Evolutionary conservation across 2,113 vertebrate genomes (phyloP), one percentile per base, ranked within the genome.

Genomic region (Spea bombifrons): DNA sequence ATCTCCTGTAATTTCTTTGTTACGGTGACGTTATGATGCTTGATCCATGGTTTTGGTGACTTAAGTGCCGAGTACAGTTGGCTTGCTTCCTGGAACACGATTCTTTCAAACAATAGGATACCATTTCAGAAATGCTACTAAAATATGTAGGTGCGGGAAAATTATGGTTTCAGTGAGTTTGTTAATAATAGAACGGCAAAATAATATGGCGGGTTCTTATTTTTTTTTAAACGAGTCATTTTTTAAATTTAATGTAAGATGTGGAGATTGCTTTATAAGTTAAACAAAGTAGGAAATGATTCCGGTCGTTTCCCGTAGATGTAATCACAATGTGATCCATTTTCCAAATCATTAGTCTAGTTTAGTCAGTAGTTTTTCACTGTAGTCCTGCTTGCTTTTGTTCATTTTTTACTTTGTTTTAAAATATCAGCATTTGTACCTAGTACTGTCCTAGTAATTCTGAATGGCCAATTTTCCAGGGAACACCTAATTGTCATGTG

Each of bases 1-100:
- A 77, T 77, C 75, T 77, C 63, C 44, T 63, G 57, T 77, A 47
- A 70, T 77, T 77, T 63, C 55, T 77, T 71, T 70, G 55, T 61
- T 9, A n/a, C 46, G 12, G 53, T 63, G 66, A 61, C 74, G 52
- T 75, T 75, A 75, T 46, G 70, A 70, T 77, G 52, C 55, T 55
- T 17, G 65, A 69, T 76, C 30, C 65, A 68, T 13, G 70, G 50
- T 48, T 48, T 50, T 46, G 7, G 45, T 53, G 73, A 70, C 65
- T 68, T 53, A 53, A 53, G 50, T 68, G 63, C 66, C 44, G 59
- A 46, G 45, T 16, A 53, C 48, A 72, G 50, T 43, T 67, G 64
- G 68, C 59, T 45, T 46, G 46, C 3, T 53, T 73, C 65, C 59
- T 69, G 61, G 45, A 72, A 82, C 64, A 72, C 30, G 30, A 30